Base-by-base conservation (phyloP, 1,140 invertebrate species). In the Eriosoma lanigerum region DNA sequence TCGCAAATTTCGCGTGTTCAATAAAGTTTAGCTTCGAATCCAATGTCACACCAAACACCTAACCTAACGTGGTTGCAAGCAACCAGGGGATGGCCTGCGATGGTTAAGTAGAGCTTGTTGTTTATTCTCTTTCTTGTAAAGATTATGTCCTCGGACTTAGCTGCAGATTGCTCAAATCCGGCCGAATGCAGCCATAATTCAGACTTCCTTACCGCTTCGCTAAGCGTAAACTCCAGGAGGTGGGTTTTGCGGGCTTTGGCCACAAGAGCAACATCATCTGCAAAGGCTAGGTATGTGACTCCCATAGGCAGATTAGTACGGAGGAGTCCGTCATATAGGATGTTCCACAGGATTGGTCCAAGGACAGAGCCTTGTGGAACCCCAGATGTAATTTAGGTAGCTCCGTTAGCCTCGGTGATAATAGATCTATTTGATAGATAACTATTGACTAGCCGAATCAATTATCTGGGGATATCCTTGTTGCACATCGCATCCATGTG, bases 331-430 rank as follows among this genome's bases (percentile, higher is more conserved):
- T 86, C 84, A 32, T 86, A 86, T 0, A 81, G 15, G 3, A 82
- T 66, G 50, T 85, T 85, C 84, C 85, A 85, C 1, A 86, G 68
- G 21, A 82, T 82, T 0, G 84, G 85, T 12, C 84, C 84, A 0
- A 85, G 73, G 2, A 84, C 81, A 1, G 83, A 84, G 0, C 84
- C 84, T 62, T 86, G 84, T 9, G 85, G 83, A 24, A 84, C 83
- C 12, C 82, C 82, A n/a, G 26, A 29, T 8, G 62, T 32, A 8
- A 24, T 13, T 12, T 8, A 1, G 6, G 5, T 8, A 3, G 1
- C 21, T 21, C 52, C 76, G 15, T 26, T 44, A 1, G 0, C 21
- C 0, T 4, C 10, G 0, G 6, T 9, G 1, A 21, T 9, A 10
- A 54, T 56, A 6, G 17, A 17, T 5, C 52, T 1, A 6, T 50